Evolutionary conservation across 2,797 vertebrate species (phyloP).

Genomic region (Menidia menidia): DNA sequence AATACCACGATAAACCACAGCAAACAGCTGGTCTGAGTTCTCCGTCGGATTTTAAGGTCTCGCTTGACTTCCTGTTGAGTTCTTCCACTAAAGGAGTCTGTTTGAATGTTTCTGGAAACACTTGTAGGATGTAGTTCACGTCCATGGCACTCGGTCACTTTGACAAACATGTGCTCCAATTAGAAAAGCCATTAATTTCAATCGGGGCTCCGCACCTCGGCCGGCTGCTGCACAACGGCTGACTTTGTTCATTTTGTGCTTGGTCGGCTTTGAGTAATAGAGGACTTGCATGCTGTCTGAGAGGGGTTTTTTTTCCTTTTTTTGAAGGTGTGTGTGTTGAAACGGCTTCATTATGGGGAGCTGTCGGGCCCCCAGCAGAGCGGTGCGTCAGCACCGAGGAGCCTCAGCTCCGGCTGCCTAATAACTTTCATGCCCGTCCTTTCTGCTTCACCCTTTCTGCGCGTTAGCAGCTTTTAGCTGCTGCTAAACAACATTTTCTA

Average conservation of each 20-base stretch:
- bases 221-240: slow-evolving; percentile 56
- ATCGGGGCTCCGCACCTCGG: slow-evolving; percentile 55
- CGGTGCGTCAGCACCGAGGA: slow-evolving; percentile 40
- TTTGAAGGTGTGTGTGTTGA: slow-evolving; percentile 34
- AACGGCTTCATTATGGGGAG: slow-evolving; percentile 48
- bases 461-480: slow-evolving; percentile 50
- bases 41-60: no score
- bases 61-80: no score
- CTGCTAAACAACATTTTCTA: slow-evolving; percentile 38
- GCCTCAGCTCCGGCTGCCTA: slow-evolving; percentile 30
- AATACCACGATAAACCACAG: no score
- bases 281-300: slow-evolving; percentile 52
- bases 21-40: no score
- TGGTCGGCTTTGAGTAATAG: slow-evolving; percentile 72
- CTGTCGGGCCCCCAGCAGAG: slow-evolving; percentile 40
- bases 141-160: slow-evolving; percentile 56
- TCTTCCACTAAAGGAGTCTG: neutral
- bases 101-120: neutral
- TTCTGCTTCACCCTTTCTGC: slow-evolving; percentile 48
- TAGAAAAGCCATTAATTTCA: slow-evolving; percentile 76
- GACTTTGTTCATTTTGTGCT: slow-evolving; percentile 77
- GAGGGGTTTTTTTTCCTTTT: slow-evolving; percentile 17
- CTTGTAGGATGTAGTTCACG: slow-evolving; percentile 42
- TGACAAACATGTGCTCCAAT: slow-evolving; percentile 75
- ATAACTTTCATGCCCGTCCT: slow-evolving; percentile 53